phyloP scores from a whole-genome alignment of 2,888 invertebrate genomes.

The Galerucella calmariensis region DNA sequence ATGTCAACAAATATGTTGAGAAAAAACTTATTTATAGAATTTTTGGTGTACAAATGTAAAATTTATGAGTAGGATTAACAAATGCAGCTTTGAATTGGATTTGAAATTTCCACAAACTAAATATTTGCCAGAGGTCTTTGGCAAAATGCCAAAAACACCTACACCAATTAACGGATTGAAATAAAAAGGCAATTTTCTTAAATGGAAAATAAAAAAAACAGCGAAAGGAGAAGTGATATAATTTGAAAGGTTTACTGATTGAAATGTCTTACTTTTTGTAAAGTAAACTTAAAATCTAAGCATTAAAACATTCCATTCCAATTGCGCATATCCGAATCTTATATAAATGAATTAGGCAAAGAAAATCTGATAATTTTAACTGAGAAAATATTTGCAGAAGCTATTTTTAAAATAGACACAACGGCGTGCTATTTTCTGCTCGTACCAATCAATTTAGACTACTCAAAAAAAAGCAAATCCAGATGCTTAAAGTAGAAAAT shows the following conservation, averaged over 20 bases:
- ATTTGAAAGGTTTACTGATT: too few species aligned
- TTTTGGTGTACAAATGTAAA: background rate
- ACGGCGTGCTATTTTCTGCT: constrained; percentile 14
- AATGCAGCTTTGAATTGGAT: background rate
- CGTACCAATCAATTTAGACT: constrained; percentile 11
- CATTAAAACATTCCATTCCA: background rate
- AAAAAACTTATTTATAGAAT: background rate
- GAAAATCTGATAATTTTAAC: constrained; percentile 26
- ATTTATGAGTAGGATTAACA: background rate
- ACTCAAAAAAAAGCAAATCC: too few species aligned
- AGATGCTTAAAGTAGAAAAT: too few species aligned
- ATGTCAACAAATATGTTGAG: background rate
- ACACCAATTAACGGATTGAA: background rate
- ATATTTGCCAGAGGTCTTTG: constrained; percentile 15
- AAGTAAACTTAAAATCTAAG: too few species aligned
- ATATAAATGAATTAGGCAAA: background rate
- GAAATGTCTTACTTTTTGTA: too few species aligned
- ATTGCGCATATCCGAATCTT: background rate
- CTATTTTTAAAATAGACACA: constrained; percentile 19
- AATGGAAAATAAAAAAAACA: too few species aligned
- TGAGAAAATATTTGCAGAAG: constrained; percentile 12
- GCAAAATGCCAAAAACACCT: constrained; percentile 11
- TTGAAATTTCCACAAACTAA: constrained; percentile 6
- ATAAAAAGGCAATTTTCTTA: too few species aligned
- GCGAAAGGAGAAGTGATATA: too few species aligned